A percentile compares a stretch with the other conserved stretches of the same genome.
Conservation (phyloP, 2,113 vertebrate species). For the Todiramphus saurophagus region DNA sequence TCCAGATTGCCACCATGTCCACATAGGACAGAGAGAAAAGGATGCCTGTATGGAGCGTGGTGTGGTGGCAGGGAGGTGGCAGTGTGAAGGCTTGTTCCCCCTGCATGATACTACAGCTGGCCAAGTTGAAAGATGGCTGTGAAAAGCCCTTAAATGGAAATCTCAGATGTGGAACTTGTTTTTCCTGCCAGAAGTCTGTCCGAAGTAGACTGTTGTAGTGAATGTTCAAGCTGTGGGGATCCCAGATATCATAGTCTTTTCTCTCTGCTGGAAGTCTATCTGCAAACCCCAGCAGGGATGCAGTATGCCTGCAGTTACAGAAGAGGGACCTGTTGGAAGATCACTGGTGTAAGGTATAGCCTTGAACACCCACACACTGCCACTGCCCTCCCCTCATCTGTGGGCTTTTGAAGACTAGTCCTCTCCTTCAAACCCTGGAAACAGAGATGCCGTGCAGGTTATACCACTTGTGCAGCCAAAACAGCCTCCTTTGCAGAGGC, state of each 20-base stretch:
- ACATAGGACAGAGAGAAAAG: not conserved
- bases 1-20: not conserved
- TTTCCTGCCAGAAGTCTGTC: not conserved
- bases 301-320: not conserved
- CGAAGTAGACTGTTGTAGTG: not conserved
- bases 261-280: not conserved
- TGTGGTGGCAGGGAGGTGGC: not conserved
- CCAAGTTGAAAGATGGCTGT: not conserved
- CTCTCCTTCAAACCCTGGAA: not conserved
- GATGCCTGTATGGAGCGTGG: not conserved
- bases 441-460: not conserved
- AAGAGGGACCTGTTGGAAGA: not conserved
- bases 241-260: not conserved
- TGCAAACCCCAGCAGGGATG: not conserved
- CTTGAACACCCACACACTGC: not conserved
- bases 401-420: not conserved
- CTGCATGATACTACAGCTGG: not conserved
- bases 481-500: not conserved
- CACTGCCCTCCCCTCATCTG: accelerated
- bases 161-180: not conserved
- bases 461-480: slow-evolving; percentile 13
- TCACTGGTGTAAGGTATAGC: not conserved
- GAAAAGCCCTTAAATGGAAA: slow-evolving; percentile 28
- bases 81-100: not conserved
- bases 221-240: not conserved